Evolutionary conservation across 2,888 invertebrate species (phyloP), one percentile per base, ranked within the genome.

Genomic region (Parascotia fuliginaria): DNA sequence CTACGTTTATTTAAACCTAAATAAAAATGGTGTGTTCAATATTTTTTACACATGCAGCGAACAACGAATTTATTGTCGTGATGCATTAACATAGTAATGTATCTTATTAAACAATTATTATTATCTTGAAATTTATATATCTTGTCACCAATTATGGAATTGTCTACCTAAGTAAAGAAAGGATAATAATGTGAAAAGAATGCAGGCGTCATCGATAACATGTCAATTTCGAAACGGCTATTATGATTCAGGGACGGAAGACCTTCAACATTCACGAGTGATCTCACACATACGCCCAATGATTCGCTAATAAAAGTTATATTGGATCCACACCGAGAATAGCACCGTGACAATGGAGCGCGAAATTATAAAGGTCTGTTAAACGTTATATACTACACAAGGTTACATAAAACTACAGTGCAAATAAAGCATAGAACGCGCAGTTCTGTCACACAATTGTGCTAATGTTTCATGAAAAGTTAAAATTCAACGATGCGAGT

Each of bases 231-330:
- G 9, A 39, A 61, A 54, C 16, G 28, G n/a, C 42, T 24, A 40
- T 60, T 54, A 64, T 39, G 42, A 36, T 48, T 43, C 42, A 53
- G 37, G 37, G 32, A 34, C 31, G 38, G 56, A 53, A 65, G 56
- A 63, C 70, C 70, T 75, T 70, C 64, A 55, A 60, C 63, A 66
- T 75, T 70, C 60, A 69, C 56, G 63, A 64, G 59, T 72, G 69
- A 74, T 64, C 72, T 52, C 58, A 64, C 64, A 68, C 45, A 43
- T 54, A 62, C 47, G 34, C 36, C 38, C 12, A 39, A 52, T 63
- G 49, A 66, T 57, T 55, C 34, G 56, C 57, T 61, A 71, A 66
- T 75, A 75, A 75, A 78, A 73, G 64, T 70, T 75, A 72, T 72
- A 75, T 73, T 63, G 63, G 63, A 63, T 57, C 53, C 47, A 59